These are phyloP conservation scores for Limenitis arthemis DNA, from an alignment of 2,888 invertebrate species.

Conservation along the genomic window DNA sequence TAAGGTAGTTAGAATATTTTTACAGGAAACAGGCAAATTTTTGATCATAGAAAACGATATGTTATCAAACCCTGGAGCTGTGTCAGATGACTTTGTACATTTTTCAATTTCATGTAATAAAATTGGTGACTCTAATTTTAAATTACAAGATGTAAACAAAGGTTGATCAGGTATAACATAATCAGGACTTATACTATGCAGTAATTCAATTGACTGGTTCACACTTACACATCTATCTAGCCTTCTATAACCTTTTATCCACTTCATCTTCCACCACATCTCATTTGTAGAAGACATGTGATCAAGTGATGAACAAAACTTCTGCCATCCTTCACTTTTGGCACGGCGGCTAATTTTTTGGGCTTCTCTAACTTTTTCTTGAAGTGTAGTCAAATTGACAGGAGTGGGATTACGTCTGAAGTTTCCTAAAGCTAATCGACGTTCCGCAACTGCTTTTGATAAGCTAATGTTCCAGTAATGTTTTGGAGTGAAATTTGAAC, in stretches of 20 bases:
- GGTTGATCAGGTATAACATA: neutral
- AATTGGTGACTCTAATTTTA: neutral
- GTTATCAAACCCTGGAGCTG: slow-evolving; percentile 1
- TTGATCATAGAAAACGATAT: slow-evolving; percentile 3
- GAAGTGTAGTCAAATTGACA: neutral
- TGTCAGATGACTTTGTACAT: neutral
- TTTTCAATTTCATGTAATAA: neutral
- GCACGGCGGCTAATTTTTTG: neutral
- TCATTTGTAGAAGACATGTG: neutral
- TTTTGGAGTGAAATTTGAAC: too few relatives aligned
- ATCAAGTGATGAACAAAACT: neutral
- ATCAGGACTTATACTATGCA: neutral
- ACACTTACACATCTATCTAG: neutral
- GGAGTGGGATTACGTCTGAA: neutral
- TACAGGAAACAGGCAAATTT: neutral
- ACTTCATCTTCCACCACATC: neutral
- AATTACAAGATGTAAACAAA: neutral
- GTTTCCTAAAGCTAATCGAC: neutral
- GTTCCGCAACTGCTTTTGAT: neutral
- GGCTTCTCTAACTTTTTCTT: neutral
- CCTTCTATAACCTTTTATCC: neutral
- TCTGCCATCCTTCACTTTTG: neutral
- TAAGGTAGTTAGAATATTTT: neutral
- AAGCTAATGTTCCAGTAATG: neutral
- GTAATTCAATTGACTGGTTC: neutral